phyloP scores from a whole-genome alignment of 2,888 invertebrate species.

The Trissoscelio sp. region DNA sequence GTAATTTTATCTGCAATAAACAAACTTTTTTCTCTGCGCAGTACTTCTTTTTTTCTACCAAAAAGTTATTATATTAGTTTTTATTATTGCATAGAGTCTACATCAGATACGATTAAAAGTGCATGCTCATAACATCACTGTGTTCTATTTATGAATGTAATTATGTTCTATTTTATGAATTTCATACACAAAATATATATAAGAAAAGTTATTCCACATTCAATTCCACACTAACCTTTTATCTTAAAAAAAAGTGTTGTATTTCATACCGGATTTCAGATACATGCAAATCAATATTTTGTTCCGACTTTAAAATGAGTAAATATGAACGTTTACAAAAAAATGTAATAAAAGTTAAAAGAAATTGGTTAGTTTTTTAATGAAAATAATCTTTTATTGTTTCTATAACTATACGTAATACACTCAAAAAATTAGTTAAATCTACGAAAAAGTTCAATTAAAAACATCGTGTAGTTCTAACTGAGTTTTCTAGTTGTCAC shows the following conservation, averaged over 20 bases:
- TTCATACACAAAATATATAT: background rate
- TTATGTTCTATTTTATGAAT: background rate
- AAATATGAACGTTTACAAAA: background rate
- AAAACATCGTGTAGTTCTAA: no score
- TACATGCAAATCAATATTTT: background rate
- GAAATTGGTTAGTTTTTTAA: no score
- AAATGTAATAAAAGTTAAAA: no score
- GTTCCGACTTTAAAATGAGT: background rate
- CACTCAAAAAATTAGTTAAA: no score
- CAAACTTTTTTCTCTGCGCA: background rate
- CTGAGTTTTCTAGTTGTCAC: no score
- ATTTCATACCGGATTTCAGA: background rate
- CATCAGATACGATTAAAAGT: background rate
- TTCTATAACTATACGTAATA: no score
- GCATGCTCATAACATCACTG: background rate
- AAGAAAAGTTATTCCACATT: background rate
- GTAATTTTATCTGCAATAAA: background rate
- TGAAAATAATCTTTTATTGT: no score
- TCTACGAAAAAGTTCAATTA: no score
- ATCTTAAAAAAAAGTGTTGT: constrained; percentile 8
- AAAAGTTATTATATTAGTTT: constrained; percentile 2
- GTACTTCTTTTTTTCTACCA: background rate
- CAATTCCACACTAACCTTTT: constrained; percentile 1
- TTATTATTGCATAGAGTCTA: background rate
- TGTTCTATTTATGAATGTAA: background rate